phyloP scores from a whole-genome alignment of 2,888 invertebrate species.

The Acrocera orbiculus region DNA sequence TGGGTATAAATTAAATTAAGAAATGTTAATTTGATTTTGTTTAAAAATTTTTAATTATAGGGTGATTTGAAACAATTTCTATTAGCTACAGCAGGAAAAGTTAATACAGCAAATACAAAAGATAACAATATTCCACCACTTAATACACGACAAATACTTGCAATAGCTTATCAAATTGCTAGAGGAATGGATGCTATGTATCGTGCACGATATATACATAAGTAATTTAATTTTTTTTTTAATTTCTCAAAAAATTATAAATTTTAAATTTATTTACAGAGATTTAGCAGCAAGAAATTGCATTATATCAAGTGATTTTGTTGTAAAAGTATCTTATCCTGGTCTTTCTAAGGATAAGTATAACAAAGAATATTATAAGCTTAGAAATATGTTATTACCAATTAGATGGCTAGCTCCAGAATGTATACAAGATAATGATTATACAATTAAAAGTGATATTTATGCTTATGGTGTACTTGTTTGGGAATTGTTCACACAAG shows the following conservation, averaged over 20 bases:
- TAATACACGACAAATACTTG: conserved; percentile 45
- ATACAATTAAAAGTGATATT: conserved; percentile 82
- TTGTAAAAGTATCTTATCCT: conserved; percentile 65
- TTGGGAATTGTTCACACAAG: conserved; percentile 77
- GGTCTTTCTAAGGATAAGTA: conserved; percentile 71
- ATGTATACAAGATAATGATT: conserved; percentile 77
- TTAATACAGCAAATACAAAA: conserved; percentile 21
- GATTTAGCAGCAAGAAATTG: conserved; percentile 88
- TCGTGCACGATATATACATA: conserved; percentile 62
- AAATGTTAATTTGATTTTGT: conserved; percentile 26
- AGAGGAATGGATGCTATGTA: conserved; percentile 65
- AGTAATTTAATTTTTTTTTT: conserved; percentile 29
- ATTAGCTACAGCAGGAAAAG: conserved; percentile 36
- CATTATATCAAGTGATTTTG: conserved; percentile 60
- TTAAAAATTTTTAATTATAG: conserved; percentile 33
- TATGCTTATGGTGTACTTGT: conserved; percentile 78
- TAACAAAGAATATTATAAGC: conserved; percentile 74
- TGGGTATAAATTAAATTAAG: conserved; percentile 53
- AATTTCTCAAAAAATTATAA: neutral
- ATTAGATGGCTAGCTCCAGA: conserved; percentile 83
- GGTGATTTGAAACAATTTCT: conserved; percentile 86
- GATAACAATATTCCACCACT: conserved; percentile 39
- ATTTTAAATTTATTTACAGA: conserved; percentile 35
- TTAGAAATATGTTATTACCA: conserved; percentile 69
- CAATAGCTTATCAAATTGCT: conserved; percentile 58